Evolutionary conservation across 2,888 invertebrate genomes (phyloP).

Genomic region (Rosalia funebris): DNA sequence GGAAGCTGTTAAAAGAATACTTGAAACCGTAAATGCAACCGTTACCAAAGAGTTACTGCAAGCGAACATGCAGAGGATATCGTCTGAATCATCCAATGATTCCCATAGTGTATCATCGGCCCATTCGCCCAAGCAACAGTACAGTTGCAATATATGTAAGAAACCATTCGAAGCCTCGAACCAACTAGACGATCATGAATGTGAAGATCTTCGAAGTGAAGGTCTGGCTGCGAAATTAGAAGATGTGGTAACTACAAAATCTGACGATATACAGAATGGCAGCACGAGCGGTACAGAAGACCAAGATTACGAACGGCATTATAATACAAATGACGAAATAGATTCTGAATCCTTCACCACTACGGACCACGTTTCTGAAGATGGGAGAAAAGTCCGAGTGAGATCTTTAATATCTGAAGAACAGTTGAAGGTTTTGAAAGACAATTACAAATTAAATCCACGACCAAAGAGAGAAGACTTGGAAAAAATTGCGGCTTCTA

Average conservation of each 20-base stretch:
- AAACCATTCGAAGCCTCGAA: constrained; percentile 69
- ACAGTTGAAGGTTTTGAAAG: constrained; percentile 88
- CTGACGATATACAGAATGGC: constrained; percentile 67
- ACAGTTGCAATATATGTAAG: constrained; percentile 71
- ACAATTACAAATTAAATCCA: constrained; percentile 89
- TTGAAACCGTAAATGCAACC: constrained; percentile 79
- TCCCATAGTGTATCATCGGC: constrained; percentile 59
- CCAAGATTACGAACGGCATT: constrained; percentile 60
- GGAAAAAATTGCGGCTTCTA: constrained; percentile 83
- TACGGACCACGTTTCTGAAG: constrained; percentile 63
- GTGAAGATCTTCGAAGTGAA: constrained; percentile 74
- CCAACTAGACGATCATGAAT: constrained; percentile 79
- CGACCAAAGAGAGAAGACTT: constrained; percentile 95
- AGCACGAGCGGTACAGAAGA: constrained; percentile 63
- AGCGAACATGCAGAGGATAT: constrained; percentile 74
- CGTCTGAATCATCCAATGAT: constrained; percentile 68
- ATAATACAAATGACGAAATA: constrained; percentile 67
- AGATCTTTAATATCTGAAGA: constrained; percentile 95
- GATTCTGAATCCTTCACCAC: constrained; percentile 67
- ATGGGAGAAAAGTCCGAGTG: constrained; percentile 86
- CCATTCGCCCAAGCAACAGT: constrained; percentile 59
- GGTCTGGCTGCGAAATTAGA: constrained; percentile 82
- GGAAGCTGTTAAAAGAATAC: constrained; percentile 75
- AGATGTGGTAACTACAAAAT: constrained; percentile 69
- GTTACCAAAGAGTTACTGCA: constrained; percentile 80